Conservation (phyloP, 1,140 invertebrate genomes). For the Phocides pigmalion region DNA sequence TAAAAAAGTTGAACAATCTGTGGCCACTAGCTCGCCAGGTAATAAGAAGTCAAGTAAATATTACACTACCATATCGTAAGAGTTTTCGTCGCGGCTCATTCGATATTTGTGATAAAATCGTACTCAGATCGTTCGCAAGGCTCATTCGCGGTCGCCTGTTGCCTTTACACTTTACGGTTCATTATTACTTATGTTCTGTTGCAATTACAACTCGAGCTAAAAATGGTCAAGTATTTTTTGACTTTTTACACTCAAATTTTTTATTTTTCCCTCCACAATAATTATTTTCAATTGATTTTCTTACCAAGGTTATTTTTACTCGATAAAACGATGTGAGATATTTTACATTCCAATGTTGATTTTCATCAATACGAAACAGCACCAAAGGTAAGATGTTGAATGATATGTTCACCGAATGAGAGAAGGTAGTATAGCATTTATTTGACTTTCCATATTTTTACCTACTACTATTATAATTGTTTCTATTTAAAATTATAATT, state of each 20-base stretch:
- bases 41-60: constrained; percentile 85
- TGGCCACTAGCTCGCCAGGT: constrained; percentile 85
- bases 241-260: constrained; percentile 85
- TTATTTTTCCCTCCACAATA: constrained; percentile 57
- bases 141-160: constrained; percentile 51
- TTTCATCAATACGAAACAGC: constrained; percentile 62
- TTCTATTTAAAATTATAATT: constrained; percentile 37
- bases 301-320: constrained; percentile 57
- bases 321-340: constrained; percentile 60
- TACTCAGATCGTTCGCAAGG: constrained; percentile 25
- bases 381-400: constrained; percentile 74
- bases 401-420: constrained; percentile 56
- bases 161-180: constrained; percentile 43
- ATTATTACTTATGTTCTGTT: constrained; percentile 76
- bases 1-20: constrained; percentile 85
- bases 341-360: constrained; percentile 74
- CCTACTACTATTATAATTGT: constrained; percentile 37
- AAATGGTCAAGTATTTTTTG: constrained; percentile 84
- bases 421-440: constrained; percentile 84
- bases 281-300: constrained; percentile 66
- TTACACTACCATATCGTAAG: constrained; percentile 85
- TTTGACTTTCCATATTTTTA: constrained; percentile 74
- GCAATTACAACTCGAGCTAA: constrained; percentile 80
- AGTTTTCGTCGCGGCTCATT: constrained; percentile 45
- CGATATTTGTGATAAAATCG: constrained; percentile 34